Evolutionary conservation across 2,797 vertebrate genomes (phyloP), one percentile per base, ranked within the genome.

Genomic region (Lophius americanus): DNA sequence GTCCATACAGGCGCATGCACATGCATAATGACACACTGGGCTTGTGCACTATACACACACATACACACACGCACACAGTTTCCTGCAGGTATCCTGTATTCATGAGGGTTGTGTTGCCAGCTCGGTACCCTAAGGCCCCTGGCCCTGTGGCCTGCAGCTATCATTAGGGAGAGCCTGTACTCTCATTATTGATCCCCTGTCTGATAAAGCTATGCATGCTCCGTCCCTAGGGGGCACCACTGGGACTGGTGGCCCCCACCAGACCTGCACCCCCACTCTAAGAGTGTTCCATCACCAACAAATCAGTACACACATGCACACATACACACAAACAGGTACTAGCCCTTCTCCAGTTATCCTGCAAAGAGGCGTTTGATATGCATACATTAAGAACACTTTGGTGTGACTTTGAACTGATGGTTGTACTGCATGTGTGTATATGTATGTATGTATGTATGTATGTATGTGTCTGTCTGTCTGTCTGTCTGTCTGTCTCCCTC

Each of bases 131-230:
- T 56, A 76, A 88, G 83, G 88, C 91, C 78, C 78, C 76, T 87
- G 85, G 91, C 88, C 91, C 87, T 63, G 82, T 92, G 92, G 91
- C 93, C 94, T 92, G 91, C 89, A 93, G 93, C 91, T 91, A 93
- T 94, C 92, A 93, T 93, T 93, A 93, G 88, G 90, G 83, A 87
- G 89, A 79, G 84, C 77, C 89, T 92, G 88, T 89, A 89, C 84
- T 91, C 89, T 92, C 91, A 92, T 92, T 94, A 94, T 93, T 93
- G 93, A 94, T 94, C 90, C 87, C 82, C 68, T 71, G 82, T 53
- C 86, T 86, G 88, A 83, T 93, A 91, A 92, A 91, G 83, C 79
- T 85, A 89, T 91, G 88, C 87, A 88, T 84, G 83, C 62, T 70
- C 51, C 9, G 56, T 90, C 90, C 83, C 89, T 75, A 51, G 74